These are phyloP conservation scores for Tachysurus vachellii DNA, from an alignment of 2,113 vertebrate species.

Conservation along the genomic window DNA sequence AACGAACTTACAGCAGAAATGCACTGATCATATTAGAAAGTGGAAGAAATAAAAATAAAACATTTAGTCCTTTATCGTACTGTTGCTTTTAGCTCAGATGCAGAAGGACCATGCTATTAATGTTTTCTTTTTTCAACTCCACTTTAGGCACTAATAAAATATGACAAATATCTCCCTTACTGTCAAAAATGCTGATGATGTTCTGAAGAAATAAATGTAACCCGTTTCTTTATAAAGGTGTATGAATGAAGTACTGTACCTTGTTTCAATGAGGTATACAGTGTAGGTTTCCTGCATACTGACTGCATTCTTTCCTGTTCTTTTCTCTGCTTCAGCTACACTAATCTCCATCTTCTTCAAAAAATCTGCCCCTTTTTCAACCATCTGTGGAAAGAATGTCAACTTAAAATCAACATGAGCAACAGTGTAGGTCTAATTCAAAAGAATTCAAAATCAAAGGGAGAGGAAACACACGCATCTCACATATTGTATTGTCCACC, in stretches of 20 bases:
- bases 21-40: neutral
- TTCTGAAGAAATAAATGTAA: neutral
- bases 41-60: neutral
- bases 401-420: neutral
- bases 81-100: neutral
- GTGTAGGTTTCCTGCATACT: slow-evolving; percentile 96
- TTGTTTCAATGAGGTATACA: slow-evolving; percentile 93
- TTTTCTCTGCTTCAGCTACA: slow-evolving; percentile 90
- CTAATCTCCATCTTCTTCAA: slow-evolving; percentile 90
- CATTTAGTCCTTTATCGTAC: neutral
- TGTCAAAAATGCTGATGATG: neutral
- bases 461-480: neutral
- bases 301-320: slow-evolving; percentile 87
- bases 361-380: slow-evolving; percentile 75
- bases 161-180: neutral
- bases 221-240: too few species aligned
- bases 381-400: slow-evolving; percentile 66
- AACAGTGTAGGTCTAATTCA: neutral
- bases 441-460: neutral
- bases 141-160: neutral
- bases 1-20: neutral
- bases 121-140: neutral
- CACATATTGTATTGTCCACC: too few species aligned
- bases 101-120: neutral
- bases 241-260: slow-evolving; percentile 66